Base-by-base conservation (phyloP, 2,888 invertebrate species). In the Azorinus chamasolen region DNA sequence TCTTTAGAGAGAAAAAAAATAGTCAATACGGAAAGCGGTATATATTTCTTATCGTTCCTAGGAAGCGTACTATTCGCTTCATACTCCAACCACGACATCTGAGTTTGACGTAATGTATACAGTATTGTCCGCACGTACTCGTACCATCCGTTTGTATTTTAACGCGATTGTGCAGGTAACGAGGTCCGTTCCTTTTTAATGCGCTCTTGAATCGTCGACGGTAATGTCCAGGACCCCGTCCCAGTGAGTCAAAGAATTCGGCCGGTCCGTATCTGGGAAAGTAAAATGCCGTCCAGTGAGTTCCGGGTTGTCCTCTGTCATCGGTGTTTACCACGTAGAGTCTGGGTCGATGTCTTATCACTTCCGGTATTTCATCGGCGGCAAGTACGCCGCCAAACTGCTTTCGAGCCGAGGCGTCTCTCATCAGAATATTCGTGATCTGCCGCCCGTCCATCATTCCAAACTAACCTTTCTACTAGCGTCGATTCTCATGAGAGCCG, bases 241-340 rank as follows among this genome's bases (percentile, higher is more conserved):
- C 39, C 22, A 22, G 41, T n/a, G 58, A 58, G 27, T 58, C 58
- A 39, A 68, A 68, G 41, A 69, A 61, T 37, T 61, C 69, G 6
- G 48, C n/a, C 3, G 41, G 69, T 27, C 69, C 69, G n/a, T 24
- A 1, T 32, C 2, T 24, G 53, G 61, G 55, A 69, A 59, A 46
- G 45, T 55, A 22, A 69, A 53, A 2, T 16, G 45, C 20, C 32
- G 12, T 61, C 69, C 51, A 22, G 45, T 45, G 10, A 0, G 20
- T 3, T 54, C 69, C 12, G 45, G 61, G 8, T 53, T 18, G 24
- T 12, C 43, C 27, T 5, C 61, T 27, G 6, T 61, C 25, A 16
- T 69, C 69, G 2, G 69, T 54, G 20, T 69, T 69, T 1, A 62
- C 55, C n/a, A 70, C n/a, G 43, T 25, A 70, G 18, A 62, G 6